Evolutionary conservation across 1,140 invertebrate genomes (phyloP).

Genomic region (Danaus melanippus): DNA sequence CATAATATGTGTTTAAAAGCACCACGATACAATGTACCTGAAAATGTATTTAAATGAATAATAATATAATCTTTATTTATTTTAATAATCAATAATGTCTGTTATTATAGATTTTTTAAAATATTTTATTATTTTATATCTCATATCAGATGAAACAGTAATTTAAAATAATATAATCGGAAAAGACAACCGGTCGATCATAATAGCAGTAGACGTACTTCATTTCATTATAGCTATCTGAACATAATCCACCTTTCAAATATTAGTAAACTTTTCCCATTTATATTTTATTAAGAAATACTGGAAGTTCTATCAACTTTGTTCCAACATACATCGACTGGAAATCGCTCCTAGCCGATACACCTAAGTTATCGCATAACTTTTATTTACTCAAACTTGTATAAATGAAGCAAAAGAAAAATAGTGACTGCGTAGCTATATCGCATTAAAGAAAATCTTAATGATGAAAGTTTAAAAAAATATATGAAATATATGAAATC

Average conservation of each 20-base stretch:
- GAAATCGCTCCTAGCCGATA: conserved; percentile 39
- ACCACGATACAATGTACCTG: no score
- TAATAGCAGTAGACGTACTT: no score
- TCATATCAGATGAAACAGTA: no score
- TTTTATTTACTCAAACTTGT: conserved; percentile 22
- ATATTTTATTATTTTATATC: conserved; percentile 6
- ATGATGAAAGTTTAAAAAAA: conserved; percentile 8
- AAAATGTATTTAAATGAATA: no score
- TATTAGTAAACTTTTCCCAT: conserved; percentile 47
- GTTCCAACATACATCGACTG: conserved; percentile 48
- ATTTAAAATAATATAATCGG: no score
- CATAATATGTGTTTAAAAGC: no score
- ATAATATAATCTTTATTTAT: conserved; percentile 2
- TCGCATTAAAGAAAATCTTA: conserved; percentile 7
- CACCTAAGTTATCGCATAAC: conserved; percentile 34
- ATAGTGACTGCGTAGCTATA: no score
- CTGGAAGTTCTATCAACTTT: conserved; percentile 51
- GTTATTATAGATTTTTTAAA: conserved; percentile 2
- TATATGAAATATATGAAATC: conserved; percentile 6
- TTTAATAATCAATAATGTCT: conserved; percentile 2
- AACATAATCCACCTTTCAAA: conserved; percentile 31
- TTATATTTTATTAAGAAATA: conserved; percentile 59
- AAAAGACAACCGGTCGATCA: no score
- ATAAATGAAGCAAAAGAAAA: no score
- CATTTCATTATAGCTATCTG: conserved; percentile 4